A percentile compares a stretch with the other conserved stretches of the same genome.
phyloP scores from a whole-genome alignment of 2,888 invertebrate species.

The Megamerina dolium region DNA sequence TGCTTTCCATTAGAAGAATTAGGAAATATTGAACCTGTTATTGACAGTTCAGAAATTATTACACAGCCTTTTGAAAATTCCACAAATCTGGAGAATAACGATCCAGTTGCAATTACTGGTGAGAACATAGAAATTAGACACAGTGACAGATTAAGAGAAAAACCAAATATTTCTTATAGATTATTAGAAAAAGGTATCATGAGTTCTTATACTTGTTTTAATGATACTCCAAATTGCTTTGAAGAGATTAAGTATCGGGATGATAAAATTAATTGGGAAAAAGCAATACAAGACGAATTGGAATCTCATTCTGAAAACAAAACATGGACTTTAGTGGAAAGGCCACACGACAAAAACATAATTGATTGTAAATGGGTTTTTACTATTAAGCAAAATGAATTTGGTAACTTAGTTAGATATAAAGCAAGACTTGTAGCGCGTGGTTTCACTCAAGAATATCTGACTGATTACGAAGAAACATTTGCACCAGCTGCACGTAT shows the following conservation, averaged over 20 bases:
- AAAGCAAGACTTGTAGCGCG: too few species aligned
- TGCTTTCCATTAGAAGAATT: too few species aligned
- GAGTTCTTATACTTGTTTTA: constrained; percentile 11
- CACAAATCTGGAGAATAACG: constrained; percentile 3
- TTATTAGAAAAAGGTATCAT: constrained; percentile 14
- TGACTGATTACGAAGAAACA: too few species aligned
- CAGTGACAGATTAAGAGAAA: constrained; percentile 13
- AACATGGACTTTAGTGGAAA: constrained; percentile 21
- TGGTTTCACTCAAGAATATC: too few species aligned
- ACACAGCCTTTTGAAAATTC: constrained; percentile 1
- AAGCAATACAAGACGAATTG: constrained; percentile 24
- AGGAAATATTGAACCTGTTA: too few species aligned
- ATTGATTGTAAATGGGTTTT: too few species aligned
- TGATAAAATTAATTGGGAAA: constrained; percentile 20
- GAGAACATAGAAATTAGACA: too few species aligned
- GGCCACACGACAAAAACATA: too few species aligned
- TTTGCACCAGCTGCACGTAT: constrained; percentile 7
- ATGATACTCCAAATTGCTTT: constrained; percentile 16
- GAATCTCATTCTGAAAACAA: constrained; percentile 22
- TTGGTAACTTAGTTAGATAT: constrained; percentile 8
- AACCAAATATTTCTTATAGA: constrained; percentile 10
- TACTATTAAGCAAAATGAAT: constrained; percentile 9
- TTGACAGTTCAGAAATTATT: too few species aligned
- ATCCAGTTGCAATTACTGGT: constrained; percentile 1
- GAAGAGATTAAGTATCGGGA: constrained; percentile 19